Base-by-base conservation (phyloP, 2,888 invertebrate species). In the Protodeltote pygarga region DNA sequence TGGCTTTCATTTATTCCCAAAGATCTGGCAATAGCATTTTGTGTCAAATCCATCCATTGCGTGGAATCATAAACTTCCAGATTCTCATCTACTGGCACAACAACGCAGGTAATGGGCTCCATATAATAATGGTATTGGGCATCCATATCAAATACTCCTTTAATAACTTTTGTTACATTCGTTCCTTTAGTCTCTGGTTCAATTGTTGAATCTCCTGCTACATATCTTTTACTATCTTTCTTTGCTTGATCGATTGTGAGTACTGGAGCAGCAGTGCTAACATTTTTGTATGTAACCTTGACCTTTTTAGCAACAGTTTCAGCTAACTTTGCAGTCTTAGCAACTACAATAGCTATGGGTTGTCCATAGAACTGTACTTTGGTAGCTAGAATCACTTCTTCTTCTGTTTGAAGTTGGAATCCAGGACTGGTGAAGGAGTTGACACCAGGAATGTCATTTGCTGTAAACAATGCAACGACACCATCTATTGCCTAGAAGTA, bases 51-150 rank as follows among this genome's bases (percentile, higher is more conserved):
- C 73, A 95, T 93, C 93, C 93, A 95, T 64, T 96, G 96, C 0
- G 94, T 87, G 0, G 95, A 79, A 14, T 93, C 90, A 65, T 93
- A 93, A 0, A 97, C 93, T 39, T 95, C 94, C 53, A 96, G 74
- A 0, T 93, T 94, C 24, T 94, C 94, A 67, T 97, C 97, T 1
- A 92, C 86, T 0, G 96, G 96, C 3, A 94, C 73, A 17, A 93
- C 94, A 0, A 95, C 92, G 41, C 94, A 94, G 0, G 93, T 86
- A 6, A 95, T 93, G 0, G 95, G 94, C 74, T 97, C 97, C 93
- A 96, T 92, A 25, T 94, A 94, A 65, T 94, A 96, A 79, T 96
- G 96, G 75, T 95, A 96, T 73, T 97, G 97, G 0, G 93, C 80
- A 8, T 94, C 94, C 47, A 93, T 80, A 50, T 93, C 89, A 52